phyloP scores from a whole-genome alignment of 2,888 invertebrate species.

The Chymomyza fuscimana region DNA sequence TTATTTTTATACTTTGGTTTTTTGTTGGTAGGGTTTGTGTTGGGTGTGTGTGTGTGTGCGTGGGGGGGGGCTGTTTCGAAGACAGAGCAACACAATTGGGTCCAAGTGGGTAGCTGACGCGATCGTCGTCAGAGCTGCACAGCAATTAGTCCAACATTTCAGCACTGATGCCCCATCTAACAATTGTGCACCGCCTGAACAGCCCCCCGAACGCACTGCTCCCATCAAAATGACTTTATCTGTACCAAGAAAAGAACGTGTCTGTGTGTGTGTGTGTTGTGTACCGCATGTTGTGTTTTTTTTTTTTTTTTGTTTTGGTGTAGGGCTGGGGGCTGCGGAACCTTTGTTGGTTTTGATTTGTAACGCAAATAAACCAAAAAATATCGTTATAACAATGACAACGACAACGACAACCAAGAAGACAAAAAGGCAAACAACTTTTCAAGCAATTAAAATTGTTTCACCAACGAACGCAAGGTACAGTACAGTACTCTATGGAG shows the following conservation, averaged over 20 bases:
- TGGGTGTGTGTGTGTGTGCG: neutral
- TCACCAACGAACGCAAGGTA: conserved; percentile 37
- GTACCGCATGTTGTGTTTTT: neutral
- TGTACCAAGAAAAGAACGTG: neutral
- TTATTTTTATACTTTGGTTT: neutral
- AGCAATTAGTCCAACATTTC: conserved; percentile 4
- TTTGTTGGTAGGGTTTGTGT: neutral
- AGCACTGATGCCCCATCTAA: neutral
- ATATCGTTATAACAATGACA: conserved; percentile 28
- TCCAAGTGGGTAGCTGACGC: neutral
- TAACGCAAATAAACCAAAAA: conserved; percentile 55
- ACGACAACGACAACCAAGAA: conserved; percentile 8
- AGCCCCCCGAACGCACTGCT: neutral
- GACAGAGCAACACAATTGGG: neutral
- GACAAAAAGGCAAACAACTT: conserved; percentile 61
- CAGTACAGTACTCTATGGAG: neutral
- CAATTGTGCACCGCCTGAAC: neutral
- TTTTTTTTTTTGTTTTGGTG: neutral
- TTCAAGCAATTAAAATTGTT: conserved; percentile 69
- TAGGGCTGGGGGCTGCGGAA: neutral
- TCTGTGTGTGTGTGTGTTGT: no score
- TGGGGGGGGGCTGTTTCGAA: neutral
- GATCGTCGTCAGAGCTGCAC: neutral
- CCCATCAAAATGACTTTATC: neutral
- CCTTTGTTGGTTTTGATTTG: conserved; percentile 58